A percentile compares a stretch with the other conserved stretches of the same genome.
Conservation (phyloP, 2,888 invertebrate species). For the Sesia apiformis region DNA sequence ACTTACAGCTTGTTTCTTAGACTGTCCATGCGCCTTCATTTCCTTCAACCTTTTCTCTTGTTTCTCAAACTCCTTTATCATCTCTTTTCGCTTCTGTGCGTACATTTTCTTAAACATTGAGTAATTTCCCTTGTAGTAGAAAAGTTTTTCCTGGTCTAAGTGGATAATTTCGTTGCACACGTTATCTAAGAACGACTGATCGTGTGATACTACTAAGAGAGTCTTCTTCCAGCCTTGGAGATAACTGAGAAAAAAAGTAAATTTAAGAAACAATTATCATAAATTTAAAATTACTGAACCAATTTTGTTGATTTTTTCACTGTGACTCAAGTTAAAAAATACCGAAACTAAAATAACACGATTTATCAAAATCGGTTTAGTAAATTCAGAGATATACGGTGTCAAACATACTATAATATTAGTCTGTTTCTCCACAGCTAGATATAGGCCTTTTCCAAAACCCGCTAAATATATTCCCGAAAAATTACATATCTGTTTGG, state of each 20-base stretch:
- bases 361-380: background rate
- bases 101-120: conserved; percentile 99
- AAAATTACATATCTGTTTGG: too few species aligned
- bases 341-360: background rate
- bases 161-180: conserved; percentile 99
- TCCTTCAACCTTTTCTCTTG: conserved; percentile 98
- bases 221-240: conserved; percentile 99
- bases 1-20: conserved; percentile 91
- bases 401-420: too few species aligned
- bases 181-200: conserved; percentile 99
- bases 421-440: too few species aligned
- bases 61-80: conserved; percentile 97
- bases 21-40: conserved; percentile 94
- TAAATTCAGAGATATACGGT: too few species aligned
- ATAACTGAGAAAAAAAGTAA: conserved; percentile 76
- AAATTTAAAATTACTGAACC: background rate
- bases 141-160: conserved; percentile 93
- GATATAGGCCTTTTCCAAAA: too few species aligned
- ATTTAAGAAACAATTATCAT: conserved; percentile 16
- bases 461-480: too few species aligned
- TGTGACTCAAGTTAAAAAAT: too few species aligned
- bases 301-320: background rate
- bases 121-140: conserved; percentile 98
- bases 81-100: conserved; percentile 95
- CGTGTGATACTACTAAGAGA: conserved; percentile 97